Evolutionary conservation across 2,888 invertebrate species (phyloP), one percentile per base, ranked within the genome.

Genomic region (Willowsia nigromaculata): DNA sequence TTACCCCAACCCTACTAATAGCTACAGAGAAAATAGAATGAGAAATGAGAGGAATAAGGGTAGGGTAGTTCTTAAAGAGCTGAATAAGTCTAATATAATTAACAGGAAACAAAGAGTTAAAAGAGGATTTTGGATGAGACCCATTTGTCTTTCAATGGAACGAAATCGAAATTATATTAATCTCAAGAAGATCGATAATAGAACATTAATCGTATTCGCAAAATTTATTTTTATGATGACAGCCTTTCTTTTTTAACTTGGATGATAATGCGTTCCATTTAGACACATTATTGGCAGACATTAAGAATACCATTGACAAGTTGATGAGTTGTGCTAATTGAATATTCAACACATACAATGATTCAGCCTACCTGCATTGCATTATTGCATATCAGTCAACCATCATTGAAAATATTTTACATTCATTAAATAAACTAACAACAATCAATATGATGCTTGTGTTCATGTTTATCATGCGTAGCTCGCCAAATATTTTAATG

Each of bases 381-480:
- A 65, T 4, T 22, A 50, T 30, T 56, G 56, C 13, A 18, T 53
- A 9, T 50, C 30, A 27, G 76, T 56, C 56, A n/a, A n/a, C n/a
- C n/a, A n/a, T n/a, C n/a, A n/a, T n/a, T n/a, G n/a, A n/a, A n/a
- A n/a, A n/a, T 13, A 85, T 62, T 85, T 85, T 76, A 33, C 50
- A 47, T 78, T 78, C 85, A 85, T 85, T 56, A 15, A 13, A 71
- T 43, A 25, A 40, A 25, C 71, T 71, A 71, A 71, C 13, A 71
- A 40, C 47, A 37, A 15, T 59, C 13, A 59, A 25, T 59, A 25
- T 9, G 1, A 25, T 25, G 2, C 7, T 13, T 47, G 13, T 47
- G 47, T 47, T 13, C 15, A 2, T 47, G 15, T 47, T 59, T 30
- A 33, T 65, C 33, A 30, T 65, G 30, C 15, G 15, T 33, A 65